Evolutionary conservation across 2,113 vertebrate genomes (phyloP).

Genomic region (Aldabrachelys gigantea): DNA sequence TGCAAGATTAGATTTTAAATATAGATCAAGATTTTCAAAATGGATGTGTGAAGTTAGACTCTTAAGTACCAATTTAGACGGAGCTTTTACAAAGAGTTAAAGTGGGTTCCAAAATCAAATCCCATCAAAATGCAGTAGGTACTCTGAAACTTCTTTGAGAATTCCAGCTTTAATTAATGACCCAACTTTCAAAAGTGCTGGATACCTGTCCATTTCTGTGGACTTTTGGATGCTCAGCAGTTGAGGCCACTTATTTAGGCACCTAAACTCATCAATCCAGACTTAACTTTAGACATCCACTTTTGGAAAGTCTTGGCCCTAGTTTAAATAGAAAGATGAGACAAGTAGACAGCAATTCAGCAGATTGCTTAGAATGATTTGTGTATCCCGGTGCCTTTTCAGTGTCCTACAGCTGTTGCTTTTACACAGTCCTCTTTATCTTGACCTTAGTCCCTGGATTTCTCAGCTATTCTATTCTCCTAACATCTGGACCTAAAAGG

Average conservation of each 20-base stretch:
- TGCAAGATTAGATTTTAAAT: conserved; percentile 10
- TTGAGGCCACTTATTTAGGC: conserved; percentile 42
- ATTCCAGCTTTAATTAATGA: neutral
- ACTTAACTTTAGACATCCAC: conserved; percentile 55
- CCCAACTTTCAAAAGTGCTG: conserved; percentile 43
- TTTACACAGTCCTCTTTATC: conserved; percentile 70
- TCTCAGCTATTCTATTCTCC: conserved; percentile 62
- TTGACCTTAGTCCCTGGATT: conserved; percentile 68
- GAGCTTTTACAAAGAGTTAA: neutral
- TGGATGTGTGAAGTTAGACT: neutral
- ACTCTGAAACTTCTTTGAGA: neutral
- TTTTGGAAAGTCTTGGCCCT: conserved; percentile 69
- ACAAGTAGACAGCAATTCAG: conserved; percentile 50
- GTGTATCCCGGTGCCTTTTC: conserved; percentile 65
- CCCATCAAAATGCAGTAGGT: neutral
- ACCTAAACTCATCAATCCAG: neutral
- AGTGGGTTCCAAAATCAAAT: neutral
- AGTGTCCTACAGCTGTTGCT: conserved; percentile 52
- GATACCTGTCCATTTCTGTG: conserved; percentile 11
- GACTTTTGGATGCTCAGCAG: conserved; percentile 43
- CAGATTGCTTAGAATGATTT: conserved; percentile 46
- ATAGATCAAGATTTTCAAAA: conserved; percentile 31
- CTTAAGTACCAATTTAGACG: neutral
- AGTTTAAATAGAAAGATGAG: conserved; percentile 67
- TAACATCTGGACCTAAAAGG: conserved; percentile 70